phyloP scores from a whole-genome alignment of 2,797 vertebrate species.

The Enteromius afrohamiltoni region DNA sequence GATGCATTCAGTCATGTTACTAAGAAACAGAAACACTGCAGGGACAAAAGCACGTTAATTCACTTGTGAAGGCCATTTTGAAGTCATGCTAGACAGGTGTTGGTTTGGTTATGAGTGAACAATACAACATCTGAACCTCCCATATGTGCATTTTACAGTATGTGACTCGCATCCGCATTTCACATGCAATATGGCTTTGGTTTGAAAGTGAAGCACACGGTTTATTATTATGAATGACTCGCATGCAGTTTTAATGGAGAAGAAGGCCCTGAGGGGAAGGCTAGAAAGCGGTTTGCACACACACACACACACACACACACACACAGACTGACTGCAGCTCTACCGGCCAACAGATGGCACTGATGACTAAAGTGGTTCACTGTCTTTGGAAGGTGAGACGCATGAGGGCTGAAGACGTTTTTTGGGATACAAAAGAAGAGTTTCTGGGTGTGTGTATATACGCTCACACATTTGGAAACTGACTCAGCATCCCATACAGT shows the following conservation, averaged over 20 bases:
- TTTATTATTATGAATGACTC: constrained; percentile 23
- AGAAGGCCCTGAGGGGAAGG: constrained; percentile 4
- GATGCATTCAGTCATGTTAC: constrained; percentile 75
- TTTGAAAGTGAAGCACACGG: not conserved
- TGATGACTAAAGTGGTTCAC: constrained; percentile 69
- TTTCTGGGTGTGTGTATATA: not conserved
- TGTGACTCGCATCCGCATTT: not conserved
- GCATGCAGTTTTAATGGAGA: not conserved
- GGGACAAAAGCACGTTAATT: constrained; percentile 69
- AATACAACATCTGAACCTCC: constrained; percentile 23
- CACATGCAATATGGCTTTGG: not conserved
- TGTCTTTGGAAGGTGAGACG: constrained; percentile 37
- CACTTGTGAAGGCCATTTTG: constrained; percentile 68
- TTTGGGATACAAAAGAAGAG: not conserved
- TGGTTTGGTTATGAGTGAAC: constrained; percentile 54
- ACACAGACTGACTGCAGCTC: not conserved
- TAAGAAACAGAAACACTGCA: constrained; percentile 65
- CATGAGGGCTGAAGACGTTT: constrained; percentile 16
- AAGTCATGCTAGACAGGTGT: constrained; percentile 72
- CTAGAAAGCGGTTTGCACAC: not conserved
- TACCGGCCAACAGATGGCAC: constrained; percentile 81
- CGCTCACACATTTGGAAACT: not conserved
- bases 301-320: constrained; percentile 4
- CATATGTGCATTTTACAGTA: constrained; percentile 25
- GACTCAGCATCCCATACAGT: not conserved